Base-by-base conservation (phyloP, 2,888 invertebrate species). In the Schizaphis graminum region DNA sequence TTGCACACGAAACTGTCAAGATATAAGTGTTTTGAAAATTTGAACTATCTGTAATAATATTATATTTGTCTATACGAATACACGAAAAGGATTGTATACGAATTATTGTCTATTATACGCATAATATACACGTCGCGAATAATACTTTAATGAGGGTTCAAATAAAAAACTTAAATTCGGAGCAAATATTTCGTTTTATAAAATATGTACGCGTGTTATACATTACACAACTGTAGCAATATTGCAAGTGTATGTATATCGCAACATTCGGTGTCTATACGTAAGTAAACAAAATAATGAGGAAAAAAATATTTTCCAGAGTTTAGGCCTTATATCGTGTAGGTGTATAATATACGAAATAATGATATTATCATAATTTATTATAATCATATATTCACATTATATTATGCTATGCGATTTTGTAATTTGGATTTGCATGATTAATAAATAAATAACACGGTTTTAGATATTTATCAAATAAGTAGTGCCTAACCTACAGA, bases 381-480 rank as follows among this genome's bases (percentile, higher is more conserved):
- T 84, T 86, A 47, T 86, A 86, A 86, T 86, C 28, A 67, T 86
- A 86, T 86, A 86, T 47, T 86, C 28, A 67, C 49, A 86, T n/a
- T n/a, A 86, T 47, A 47, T 7, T 47, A 47, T 7, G 28, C 26
- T n/a, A 16, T n/a, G 47, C 26, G n/a, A 85, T 85, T 28, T 44
- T 28, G 86, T 86, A 44, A 86, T 86, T 86, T 28, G 47, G 86
- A 86, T 86, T 86, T 86, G 86, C 86, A 86, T 86, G 86, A 47
- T 86, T 28, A 86, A 86, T 47, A 44, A 85, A 85, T 86, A 86
- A 86, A 86, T 86, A 86, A 44, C 86, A 86, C 1, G 86, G 28
- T 86, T 86, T 86, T 16, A 49, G 86, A 44, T 86, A 86, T 86
- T 86, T 86, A 86, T 86, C 47, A 47, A 67, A 47, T 86, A 86